These are phyloP conservation scores for Phortica variegata DNA, from an alignment of 1,140 invertebrate genomes.

Conservation along the genomic window DNA sequence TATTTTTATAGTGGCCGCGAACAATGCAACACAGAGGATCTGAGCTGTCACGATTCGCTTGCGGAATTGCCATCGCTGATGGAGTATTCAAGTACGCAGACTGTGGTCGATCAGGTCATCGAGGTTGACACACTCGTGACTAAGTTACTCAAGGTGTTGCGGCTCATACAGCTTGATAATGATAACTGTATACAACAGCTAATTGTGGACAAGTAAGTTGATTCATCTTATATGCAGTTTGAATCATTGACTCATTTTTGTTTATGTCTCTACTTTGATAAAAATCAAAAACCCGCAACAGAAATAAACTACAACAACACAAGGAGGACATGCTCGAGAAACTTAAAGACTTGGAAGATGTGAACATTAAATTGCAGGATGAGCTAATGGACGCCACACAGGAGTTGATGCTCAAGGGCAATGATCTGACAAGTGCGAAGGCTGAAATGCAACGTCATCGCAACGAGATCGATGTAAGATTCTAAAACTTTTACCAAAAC, in stretches of 20 bases:
- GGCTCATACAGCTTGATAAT: conserved; percentile 70
- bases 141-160: conserved; percentile 71
- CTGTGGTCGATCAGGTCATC: conserved; percentile 72
- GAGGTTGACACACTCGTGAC: conserved; percentile 74
- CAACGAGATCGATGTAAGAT: conserved; percentile 59
- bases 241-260: not conserved
- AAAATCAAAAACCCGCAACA: no score
- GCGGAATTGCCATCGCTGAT: conserved; percentile 56
- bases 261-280: conserved; percentile 5
- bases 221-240: not conserved
- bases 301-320: conserved; percentile 55
- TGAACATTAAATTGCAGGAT: conserved; percentile 59
- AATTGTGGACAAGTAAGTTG: conserved; percentile 57
- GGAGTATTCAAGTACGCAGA: conserved; percentile 57
- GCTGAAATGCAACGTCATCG: conserved; percentile 59
- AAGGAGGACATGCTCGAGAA: conserved; percentile 59
- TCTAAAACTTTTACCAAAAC: no score
- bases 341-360: conserved; percentile 60
- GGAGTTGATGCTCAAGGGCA: conserved; percentile 59
- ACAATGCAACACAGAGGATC: conserved; percentile 49
- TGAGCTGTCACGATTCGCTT: conserved; percentile 51
- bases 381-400: conserved; percentile 61
- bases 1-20: conserved; percentile 35
- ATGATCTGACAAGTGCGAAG: conserved; percentile 59
- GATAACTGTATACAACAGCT: conserved; percentile 67